Conservation (phyloP, 1,140 invertebrate genomes). For the Trichogramma pretiosum region DNA sequence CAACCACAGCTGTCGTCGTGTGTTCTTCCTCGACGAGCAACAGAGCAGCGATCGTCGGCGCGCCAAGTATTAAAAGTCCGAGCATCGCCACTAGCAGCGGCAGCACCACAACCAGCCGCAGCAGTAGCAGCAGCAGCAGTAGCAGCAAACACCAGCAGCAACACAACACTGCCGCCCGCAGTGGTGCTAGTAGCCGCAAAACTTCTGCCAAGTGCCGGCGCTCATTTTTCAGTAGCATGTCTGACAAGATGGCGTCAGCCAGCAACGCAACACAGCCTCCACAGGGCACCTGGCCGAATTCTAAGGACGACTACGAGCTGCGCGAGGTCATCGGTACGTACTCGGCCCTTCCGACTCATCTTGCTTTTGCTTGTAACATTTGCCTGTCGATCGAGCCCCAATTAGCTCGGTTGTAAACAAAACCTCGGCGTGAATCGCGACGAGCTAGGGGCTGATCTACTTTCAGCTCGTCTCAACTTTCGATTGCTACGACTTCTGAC, state of each 20-base stretch:
- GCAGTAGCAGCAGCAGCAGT: not conserved
- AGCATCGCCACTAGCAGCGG: not conserved
- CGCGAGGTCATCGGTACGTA: conserved; percentile 87
- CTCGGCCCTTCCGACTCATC: too few species aligned
- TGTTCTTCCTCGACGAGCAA: too few species aligned
- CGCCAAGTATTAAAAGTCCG: too few species aligned
- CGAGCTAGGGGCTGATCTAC: too few species aligned
- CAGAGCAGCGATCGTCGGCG: too few species aligned
- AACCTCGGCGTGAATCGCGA: too few species aligned
- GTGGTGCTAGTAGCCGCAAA: not conserved
- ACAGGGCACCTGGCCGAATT: conserved; percentile 79
- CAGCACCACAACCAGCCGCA: not conserved
- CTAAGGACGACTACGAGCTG: conserved; percentile 88
- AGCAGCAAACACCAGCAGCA: conserved; percentile 6
- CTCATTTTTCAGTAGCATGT: conserved; percentile 41
- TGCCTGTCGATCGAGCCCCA: too few species aligned
- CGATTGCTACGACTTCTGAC: too few species aligned
- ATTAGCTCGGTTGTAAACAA: too few species aligned
- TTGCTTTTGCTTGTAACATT: too few species aligned
- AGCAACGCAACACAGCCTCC: conserved; percentile 49
- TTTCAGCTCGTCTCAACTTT: too few species aligned
- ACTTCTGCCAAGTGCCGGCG: not conserved
- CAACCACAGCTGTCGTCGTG: not conserved
- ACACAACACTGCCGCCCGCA: not conserved
- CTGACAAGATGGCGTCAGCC: conserved; percentile 63